Base-by-base conservation (phyloP, 1,140 invertebrate species). In the Anoplophora glabripennis region DNA sequence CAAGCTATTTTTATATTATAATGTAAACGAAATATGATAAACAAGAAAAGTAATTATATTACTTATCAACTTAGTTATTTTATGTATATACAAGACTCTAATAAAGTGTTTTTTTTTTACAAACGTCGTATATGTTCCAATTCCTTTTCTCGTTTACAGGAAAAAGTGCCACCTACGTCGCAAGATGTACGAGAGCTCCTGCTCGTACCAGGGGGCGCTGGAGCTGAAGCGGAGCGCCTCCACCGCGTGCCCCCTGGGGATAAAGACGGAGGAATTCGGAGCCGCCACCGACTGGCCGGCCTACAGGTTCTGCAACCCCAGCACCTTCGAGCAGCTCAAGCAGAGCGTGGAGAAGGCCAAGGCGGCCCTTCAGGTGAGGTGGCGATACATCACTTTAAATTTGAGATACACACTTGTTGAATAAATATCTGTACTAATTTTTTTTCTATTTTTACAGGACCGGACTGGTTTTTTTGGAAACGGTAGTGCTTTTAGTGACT, bases 301-400 rank as follows among this genome's bases (percentile, higher is more conserved):
- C 8, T 89, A 89, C 72, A 79, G 87, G 44, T 85, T 89, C 53
- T 81, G 79, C 66, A 86, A 87, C 72, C 85, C 87, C 55, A 87
- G 86, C 59, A 92, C 90, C 10, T 92, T 92, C 78, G 89, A 92
- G 72, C 89, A 92, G 71, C 79, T 92, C 14, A 93, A 92, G 67
- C 90, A 93, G 70, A 91, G 89, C 66, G 89, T 92, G 18, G 90
- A 92, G 72, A 92, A 92, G 73, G 90, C 90, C 9, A 93, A 93
- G 72, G 90, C 90, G 7, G 90, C 89, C 0, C 76, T 92, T 41
- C 84, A 86, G 73, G 84, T 74, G 67, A 57, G 9, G n/a, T n/a
- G n/a, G n/a, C n/a, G n/a, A n/a, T n/a, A n/a, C n/a, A n/a, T n/a
- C n/a, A n/a, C n/a, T n/a, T n/a, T n/a, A n/a, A n/a, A n/a, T n/a